phyloP scores from a whole-genome alignment of 2,888 invertebrate genomes.

The Sinopyrophorus schimmeli region DNA sequence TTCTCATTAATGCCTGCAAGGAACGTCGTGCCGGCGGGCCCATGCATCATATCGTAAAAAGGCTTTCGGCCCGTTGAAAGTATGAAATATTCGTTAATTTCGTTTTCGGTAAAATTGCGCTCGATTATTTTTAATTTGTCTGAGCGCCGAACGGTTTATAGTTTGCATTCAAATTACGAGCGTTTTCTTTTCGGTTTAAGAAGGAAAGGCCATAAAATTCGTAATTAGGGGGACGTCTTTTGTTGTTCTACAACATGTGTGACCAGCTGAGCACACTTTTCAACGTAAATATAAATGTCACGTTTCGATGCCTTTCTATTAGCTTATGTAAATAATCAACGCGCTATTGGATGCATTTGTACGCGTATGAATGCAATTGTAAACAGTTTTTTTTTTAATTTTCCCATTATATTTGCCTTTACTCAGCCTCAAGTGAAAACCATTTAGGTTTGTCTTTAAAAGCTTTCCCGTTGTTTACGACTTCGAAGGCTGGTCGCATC shows the following conservation, averaged over 20 bases:
- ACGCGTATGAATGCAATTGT: too few relatives aligned
- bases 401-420: too few relatives aligned
- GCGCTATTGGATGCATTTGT: too few relatives aligned
- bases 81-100: constrained; percentile 41
- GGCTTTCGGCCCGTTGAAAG: constrained; percentile 37
- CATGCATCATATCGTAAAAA: constrained; percentile 30
- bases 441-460: too few relatives aligned
- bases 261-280: constrained; percentile 48
- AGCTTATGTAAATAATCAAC: constrained; percentile 47
- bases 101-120: constrained; percentile 35
- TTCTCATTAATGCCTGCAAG: constrained; percentile 29
- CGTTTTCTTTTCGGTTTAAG: not conserved
- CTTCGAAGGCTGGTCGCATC: too few relatives aligned
- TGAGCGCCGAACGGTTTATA: not conserved
- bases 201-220: not conserved
- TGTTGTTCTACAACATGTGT: constrained; percentile 34
- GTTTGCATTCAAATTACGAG: not conserved
- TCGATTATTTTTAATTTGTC: constrained; percentile 4
- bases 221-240: constrained; percentile 13
- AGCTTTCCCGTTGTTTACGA: too few relatives aligned
- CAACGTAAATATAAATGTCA: constrained; percentile 45
- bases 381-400: too few relatives aligned
- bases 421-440: too few relatives aligned
- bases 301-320: constrained; percentile 43
- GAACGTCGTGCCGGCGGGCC: constrained; percentile 19